Base-by-base conservation (phyloP, 2,888 invertebrate species). In the Idaea aversata region DNA sequence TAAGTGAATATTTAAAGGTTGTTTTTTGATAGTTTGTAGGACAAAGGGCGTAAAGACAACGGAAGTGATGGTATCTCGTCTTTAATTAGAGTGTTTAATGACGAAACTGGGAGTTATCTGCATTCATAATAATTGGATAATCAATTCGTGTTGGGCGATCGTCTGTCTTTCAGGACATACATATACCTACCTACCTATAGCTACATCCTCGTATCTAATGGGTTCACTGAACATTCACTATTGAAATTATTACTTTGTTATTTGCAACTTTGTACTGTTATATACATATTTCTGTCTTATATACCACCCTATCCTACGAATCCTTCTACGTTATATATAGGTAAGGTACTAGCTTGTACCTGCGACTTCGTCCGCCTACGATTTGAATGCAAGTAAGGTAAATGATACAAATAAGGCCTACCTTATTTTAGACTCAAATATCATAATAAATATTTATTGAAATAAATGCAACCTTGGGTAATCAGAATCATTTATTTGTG, bases 41-140 rank as follows among this genome's bases (percentile, higher is more conserved):
- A 71, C 76, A 76, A 80, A 86, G 82, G 86, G 84, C 83, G 84
- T 83, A 78, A 65, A 82, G 80, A 84, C 83, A 87, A 84, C 87
- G 87, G 87, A 87, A 85, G 80, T 85, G 83, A 85, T 85, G 77
- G 72, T 84, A 85, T 86, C 84, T 71, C 76, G 78, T 78, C 79
- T 88, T 88, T 89, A 91, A 91, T 91, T 90, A 91, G 86, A 80
- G 77, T 81, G 75, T 84, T 84, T 90, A 90, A 91, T 91, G 87
- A 91, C 10, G 89, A 87, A 86, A 85, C 65, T 66, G 80, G 80
- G 82, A 85, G 80, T 77, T 81, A 82, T 83, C 79, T 83, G 76
- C 83, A 83, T 86, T 82, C 87, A 86, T 91, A 89, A 91, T 91
- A 89, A 91, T 91, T 90, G 75, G 83, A 85, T 87, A 86, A 85